Conservation (phyloP, 2,888 invertebrate species). For the Hirudinaria manillensis region DNA sequence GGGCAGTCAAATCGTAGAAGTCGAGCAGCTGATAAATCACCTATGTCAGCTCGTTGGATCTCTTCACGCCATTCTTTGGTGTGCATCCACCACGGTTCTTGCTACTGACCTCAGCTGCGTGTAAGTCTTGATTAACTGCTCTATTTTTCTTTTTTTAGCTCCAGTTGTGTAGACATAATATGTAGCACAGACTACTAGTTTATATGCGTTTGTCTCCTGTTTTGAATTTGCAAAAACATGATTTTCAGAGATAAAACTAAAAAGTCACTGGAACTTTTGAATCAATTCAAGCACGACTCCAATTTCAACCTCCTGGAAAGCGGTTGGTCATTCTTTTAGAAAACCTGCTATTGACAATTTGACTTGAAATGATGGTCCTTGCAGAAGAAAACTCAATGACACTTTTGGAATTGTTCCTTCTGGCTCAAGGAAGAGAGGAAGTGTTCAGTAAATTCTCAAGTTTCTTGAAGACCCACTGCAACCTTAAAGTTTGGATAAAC, state of each 20-base stretch:
- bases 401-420: conserved; percentile 22
- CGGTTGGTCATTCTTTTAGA: not conserved
- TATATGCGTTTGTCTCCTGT: too few relatives aligned
- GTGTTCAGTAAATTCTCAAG: not conserved
- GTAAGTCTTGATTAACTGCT: not conserved
- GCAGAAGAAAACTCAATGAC: conserved; percentile 19
- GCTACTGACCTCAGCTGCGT: not conserved
- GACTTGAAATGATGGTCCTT: not conserved
- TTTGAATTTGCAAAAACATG: too few relatives aligned
- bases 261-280: conserved; percentile 18
- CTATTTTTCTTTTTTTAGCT: too few relatives aligned
- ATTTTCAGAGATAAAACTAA: conserved; percentile 56
- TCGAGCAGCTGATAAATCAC: not conserved
- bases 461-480: not conserved
- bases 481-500: not conserved
- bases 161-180: too few relatives aligned
- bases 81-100: not conserved
- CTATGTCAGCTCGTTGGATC: not conserved
- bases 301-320: not conserved
- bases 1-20: not conserved
- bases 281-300: not conserved
- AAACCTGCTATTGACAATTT: not conserved
- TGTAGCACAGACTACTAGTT: too few relatives aligned
- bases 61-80: conserved; percentile 1
- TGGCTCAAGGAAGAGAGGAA: conserved; percentile 2